phyloP scores from a whole-genome alignment of 2,113 vertebrate species.

The Catharus minimus region DNA sequence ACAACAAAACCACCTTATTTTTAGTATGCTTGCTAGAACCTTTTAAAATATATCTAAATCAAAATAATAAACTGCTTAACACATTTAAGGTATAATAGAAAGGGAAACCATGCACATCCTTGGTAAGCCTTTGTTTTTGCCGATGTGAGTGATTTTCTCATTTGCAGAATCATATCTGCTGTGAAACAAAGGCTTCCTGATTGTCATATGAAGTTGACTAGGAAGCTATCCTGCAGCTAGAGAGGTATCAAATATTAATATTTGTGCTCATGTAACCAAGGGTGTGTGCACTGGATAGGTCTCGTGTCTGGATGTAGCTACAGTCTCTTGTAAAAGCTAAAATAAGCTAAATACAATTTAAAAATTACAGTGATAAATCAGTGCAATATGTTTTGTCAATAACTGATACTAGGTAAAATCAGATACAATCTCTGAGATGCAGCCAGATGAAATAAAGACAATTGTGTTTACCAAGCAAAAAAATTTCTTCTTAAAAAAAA shows the following conservation, averaged over 20 bases:
- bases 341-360: background rate
- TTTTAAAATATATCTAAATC: background rate
- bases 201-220: slow-evolving; percentile 1
- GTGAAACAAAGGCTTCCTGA: slow-evolving; percentile 22
- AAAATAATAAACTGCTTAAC: background rate
- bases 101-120: background rate
- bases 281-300: background rate
- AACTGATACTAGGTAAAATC: background rate
- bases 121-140: background rate
- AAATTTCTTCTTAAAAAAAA: background rate
- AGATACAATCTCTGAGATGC: background rate
- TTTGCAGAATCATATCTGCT: background rate
- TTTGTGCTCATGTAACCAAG: background rate
- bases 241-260: slow-evolving; percentile 37
- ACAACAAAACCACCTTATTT: background rate
- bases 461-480: background rate
- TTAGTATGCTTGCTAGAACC: background rate
- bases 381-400: background rate
- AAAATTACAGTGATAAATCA: slow-evolving; percentile 13
- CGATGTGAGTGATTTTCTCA: background rate
- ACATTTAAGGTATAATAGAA: background rate
- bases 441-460: background rate
- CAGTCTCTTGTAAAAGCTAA: background rate
- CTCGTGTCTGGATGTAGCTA: background rate
- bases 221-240: background rate